phyloP scores from a whole-genome alignment of 2,888 invertebrate species.

The Helobdella robusta region DNA sequence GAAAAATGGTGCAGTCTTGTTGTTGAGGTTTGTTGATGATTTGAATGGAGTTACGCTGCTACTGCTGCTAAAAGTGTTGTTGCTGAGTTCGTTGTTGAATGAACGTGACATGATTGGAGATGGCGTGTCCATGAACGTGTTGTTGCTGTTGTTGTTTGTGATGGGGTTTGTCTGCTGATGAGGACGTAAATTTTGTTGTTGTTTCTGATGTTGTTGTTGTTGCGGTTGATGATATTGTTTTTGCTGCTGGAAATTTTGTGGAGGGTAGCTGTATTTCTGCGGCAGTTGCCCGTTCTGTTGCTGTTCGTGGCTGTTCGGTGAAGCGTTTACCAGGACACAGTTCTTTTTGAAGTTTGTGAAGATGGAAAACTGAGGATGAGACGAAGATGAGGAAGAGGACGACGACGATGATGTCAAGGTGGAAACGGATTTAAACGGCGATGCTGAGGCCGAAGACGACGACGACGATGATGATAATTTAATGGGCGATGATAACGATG shows the following conservation, averaged over 20 bases:
- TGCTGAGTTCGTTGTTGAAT: neutral
- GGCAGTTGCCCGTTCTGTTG: too few species aligned
- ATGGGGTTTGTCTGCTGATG: neutral
- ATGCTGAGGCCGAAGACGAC: neutral
- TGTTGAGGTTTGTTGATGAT: neutral
- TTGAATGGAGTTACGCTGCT: neutral
- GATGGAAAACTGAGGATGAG: too few species aligned
- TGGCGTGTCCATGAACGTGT: neutral
- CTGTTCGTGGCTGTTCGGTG: too few species aligned
- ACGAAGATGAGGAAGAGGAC: slow-evolving; percentile 6
- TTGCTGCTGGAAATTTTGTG: neutral
- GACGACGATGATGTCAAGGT: slow-evolving; percentile 9
- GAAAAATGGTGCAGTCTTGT: neutral
- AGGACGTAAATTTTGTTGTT: neutral
- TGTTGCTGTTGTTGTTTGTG: neutral
- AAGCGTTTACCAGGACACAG: too few species aligned
- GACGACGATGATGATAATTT: neutral
- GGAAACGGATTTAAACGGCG: slow-evolving; percentile 8
- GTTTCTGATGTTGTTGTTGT: neutral
- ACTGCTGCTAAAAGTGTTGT: neutral
- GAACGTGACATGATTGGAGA: neutral
- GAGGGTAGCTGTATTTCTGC: too few species aligned
- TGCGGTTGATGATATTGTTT: neutral
- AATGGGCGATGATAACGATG: too few species aligned
- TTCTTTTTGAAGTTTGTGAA: too few species aligned